A percentile compares a stretch with the other conserved stretches of the same genome.
phyloP scores from a whole-genome alignment of 2,888 invertebrate genomes.

The Campoplex nolae region DNA sequence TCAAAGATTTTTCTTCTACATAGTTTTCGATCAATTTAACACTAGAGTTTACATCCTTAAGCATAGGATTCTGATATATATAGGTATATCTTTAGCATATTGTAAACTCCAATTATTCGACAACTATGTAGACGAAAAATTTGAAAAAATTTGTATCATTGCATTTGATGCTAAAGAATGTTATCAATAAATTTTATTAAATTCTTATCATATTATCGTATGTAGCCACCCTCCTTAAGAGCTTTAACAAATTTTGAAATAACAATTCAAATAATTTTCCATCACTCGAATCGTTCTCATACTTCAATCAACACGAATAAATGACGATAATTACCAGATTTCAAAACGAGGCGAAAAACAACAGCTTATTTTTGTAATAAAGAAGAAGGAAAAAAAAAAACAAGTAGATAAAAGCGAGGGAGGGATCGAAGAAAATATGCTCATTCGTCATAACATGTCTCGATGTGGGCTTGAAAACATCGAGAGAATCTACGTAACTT shows the following conservation, averaged over 20 bases:
- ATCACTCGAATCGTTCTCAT: neutral
- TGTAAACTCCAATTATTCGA: too few species aligned
- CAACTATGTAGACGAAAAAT: too few species aligned
- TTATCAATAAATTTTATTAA: too few species aligned
- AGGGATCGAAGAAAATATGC: constrained; percentile 5
- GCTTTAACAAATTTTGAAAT: neutral
- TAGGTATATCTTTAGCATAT: too few species aligned
- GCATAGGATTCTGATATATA: too few species aligned
- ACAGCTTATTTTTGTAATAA: neutral
- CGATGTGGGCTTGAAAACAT: neutral
- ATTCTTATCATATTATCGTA: too few species aligned
- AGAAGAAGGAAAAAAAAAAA: neutral
- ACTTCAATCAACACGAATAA: neutral
- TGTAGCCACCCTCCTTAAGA: neutral
- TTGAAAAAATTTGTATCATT: too few species aligned
- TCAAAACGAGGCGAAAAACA: neutral
- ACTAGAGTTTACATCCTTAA: too few species aligned
- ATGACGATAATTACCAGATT: neutral
- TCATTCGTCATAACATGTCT: neutral
- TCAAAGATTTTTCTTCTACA: too few species aligned
- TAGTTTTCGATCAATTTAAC: too few species aligned
- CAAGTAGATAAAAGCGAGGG: neutral
- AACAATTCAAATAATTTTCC: neutral
- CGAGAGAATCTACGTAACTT: constrained; percentile 2
- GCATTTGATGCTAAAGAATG: too few species aligned